These are phyloP conservation scores for Lasioglossum marginatum DNA, from an alignment of 2,888 invertebrate genomes.

Conservation along the genomic window DNA sequence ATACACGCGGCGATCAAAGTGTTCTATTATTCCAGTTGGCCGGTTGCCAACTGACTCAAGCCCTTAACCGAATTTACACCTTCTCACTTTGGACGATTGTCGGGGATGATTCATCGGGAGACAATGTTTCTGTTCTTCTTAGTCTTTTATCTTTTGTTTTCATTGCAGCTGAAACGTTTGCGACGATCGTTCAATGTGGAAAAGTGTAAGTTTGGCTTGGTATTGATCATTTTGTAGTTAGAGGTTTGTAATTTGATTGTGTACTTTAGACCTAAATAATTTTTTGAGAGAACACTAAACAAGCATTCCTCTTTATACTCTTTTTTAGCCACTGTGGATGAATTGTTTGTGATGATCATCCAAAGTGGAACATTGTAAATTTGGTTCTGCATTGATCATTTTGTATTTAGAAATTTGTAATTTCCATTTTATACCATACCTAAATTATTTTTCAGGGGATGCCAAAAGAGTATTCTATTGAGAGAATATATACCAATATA, in stretches of 20 bases:
- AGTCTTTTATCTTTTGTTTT: not conserved
- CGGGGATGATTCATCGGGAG: not conserved
- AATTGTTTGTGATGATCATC: not conserved
- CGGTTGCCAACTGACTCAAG: not conserved
- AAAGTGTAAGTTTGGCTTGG: not conserved
- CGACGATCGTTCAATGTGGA: not conserved
- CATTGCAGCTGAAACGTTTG: not conserved
- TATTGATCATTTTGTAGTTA: not conserved
- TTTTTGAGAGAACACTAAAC: not conserved
- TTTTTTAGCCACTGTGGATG: no score
- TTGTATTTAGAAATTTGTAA: not conserved
- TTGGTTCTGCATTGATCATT: not conserved
- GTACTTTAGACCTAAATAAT: not conserved
- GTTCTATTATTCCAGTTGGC: not conserved
- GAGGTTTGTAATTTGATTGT: not conserved
- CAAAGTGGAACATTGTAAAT: not conserved
- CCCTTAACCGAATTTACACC: slow-evolving; percentile 4
- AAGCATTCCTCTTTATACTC: not conserved
- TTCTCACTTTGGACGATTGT: not conserved
- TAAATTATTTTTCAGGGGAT: not conserved
- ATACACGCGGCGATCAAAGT: not conserved
- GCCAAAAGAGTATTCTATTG: not conserved
- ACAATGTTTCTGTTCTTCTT: not conserved
- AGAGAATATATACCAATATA: not conserved
- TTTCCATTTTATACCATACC: not conserved